These are phyloP conservation scores for Halictus rubicundus DNA, from an alignment of 1,140 invertebrate genomes.

Conservation along the genomic window DNA sequence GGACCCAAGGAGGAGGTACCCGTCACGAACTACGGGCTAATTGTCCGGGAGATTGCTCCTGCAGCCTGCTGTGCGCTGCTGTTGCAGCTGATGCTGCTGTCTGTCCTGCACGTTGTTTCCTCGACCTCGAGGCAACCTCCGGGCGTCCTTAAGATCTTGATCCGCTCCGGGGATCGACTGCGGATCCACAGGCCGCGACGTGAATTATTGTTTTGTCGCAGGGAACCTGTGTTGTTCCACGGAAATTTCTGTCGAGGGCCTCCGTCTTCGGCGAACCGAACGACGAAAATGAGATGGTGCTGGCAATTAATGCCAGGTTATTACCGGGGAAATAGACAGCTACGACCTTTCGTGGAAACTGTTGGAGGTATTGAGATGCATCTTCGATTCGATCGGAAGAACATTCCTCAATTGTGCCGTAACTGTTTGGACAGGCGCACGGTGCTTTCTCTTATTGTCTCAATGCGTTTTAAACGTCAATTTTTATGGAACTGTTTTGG, in stretches of 20 bases:
- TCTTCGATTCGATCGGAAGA: too few species aligned
- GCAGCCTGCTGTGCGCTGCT: slow-evolving; percentile 69
- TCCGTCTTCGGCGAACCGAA: not conserved
- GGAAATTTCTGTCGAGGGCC: slow-evolving; percentile 4
- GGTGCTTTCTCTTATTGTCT: too few species aligned
- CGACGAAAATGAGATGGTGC: not conserved
- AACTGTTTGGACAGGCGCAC: too few species aligned
- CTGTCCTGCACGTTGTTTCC: slow-evolving; percentile 66
- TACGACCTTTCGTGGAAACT: too few species aligned
- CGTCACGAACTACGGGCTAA: slow-evolving; percentile 80
- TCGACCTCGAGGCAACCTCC: slow-evolving; percentile 65
- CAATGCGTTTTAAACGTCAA: too few species aligned
- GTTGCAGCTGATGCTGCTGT: slow-evolving; percentile 60
- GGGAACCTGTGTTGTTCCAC: slow-evolving; percentile 22
- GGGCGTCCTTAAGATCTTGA: slow-evolving; percentile 67
- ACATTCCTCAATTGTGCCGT: too few species aligned
- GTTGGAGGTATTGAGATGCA: too few species aligned
- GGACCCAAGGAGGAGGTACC: slow-evolving; percentile 71
- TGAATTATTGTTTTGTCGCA: slow-evolving; percentile 48
- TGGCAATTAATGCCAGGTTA: not conserved
- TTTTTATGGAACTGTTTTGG: too few species aligned
- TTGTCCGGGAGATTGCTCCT: slow-evolving; percentile 79
- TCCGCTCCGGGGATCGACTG: slow-evolving; percentile 59
- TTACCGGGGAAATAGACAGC: not conserved
- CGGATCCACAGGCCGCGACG: slow-evolving; percentile 28